A percentile compares a stretch with the other conserved stretches of the same genome.
phyloP scores from a whole-genome alignment of 2,888 invertebrate species.

The Dicyrtoma fusca region DNA sequence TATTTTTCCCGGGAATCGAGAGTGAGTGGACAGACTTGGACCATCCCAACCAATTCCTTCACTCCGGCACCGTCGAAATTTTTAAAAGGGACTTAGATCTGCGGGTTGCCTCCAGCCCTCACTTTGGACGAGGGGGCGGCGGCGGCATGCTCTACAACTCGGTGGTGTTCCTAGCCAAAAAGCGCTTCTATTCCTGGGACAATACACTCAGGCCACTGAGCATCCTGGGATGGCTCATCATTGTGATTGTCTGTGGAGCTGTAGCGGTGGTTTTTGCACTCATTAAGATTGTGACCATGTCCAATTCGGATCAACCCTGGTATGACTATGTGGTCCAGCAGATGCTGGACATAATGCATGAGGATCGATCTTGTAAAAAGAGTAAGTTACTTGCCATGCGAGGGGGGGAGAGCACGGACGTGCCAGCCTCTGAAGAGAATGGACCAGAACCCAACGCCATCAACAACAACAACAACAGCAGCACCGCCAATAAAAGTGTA shows the following conservation, averaged over 20 bases:
- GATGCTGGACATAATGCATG: constrained; percentile 42
- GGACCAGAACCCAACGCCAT: too few species aligned
- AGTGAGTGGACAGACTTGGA: not conserved
- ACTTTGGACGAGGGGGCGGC: not conserved
- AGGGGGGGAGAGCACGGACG: too few species aligned
- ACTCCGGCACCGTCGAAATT: constrained; percentile 6
- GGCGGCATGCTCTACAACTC: constrained; percentile 38
- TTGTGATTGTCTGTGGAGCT: constrained; percentile 39
- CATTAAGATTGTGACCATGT: constrained; percentile 47
- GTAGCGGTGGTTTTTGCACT: constrained; percentile 45
- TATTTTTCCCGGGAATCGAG: constrained; percentile 3
- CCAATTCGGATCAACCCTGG: constrained; percentile 47
- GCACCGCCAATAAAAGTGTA: too few species aligned
- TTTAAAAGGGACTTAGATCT: constrained; percentile 13
- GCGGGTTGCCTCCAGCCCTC: not conserved
- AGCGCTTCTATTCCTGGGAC: constrained; percentile 10
- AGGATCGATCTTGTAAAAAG: constrained; percentile 19
- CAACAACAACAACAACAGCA: too few species aligned
- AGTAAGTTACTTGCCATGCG: constrained; percentile 14
- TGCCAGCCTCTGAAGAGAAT: too few species aligned
- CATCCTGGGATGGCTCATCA: constrained; percentile 46
- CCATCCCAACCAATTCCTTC: not conserved
- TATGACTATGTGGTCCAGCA: constrained; percentile 48
- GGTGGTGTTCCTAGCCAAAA: constrained; percentile 46
- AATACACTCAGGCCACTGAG: constrained; percentile 42